phyloP scores from a whole-genome alignment of 53 echinoderm and acorn worm genomes.

The Hippasteria phrygiana region DNA sequence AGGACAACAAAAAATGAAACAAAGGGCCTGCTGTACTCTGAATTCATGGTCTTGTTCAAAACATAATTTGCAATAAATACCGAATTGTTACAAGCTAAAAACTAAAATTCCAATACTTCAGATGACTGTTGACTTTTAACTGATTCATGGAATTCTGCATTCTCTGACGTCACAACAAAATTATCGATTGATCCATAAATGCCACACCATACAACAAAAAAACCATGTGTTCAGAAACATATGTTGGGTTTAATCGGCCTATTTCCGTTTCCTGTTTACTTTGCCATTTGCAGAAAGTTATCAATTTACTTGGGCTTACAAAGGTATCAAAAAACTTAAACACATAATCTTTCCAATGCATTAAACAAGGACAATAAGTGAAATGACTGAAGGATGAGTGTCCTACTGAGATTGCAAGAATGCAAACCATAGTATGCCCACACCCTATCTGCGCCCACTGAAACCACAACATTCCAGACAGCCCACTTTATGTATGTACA shows the following conservation, averaged over 20 bases:
- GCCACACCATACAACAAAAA: not conserved
- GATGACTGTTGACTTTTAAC: too few relatives aligned
- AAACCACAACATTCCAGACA: not conserved
- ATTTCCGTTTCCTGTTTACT: constrained; percentile 35
- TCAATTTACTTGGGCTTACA: too few relatives aligned
- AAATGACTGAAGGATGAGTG: not conserved
- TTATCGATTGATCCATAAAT: not conserved
- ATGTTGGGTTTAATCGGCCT: constrained; percentile 18
- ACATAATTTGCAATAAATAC: too few relatives aligned
- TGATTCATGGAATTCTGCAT: too few relatives aligned
- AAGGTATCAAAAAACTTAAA: too few relatives aligned
- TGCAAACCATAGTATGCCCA: not conserved
- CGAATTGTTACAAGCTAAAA: too few relatives aligned
- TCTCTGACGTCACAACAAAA: not conserved
- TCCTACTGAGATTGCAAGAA: too few relatives aligned
- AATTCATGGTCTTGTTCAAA: too few relatives aligned
- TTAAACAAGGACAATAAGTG: not conserved
- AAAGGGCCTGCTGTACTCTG: too few relatives aligned
- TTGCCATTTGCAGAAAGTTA: not conserved
- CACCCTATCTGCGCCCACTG: not conserved
- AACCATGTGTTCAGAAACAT: constrained; percentile 26
- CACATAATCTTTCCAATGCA: not conserved
- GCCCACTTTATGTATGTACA: not conserved
- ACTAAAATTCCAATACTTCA: too few relatives aligned
- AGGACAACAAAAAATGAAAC: too few relatives aligned